These are phyloP conservation scores for Furcifer pardalis DNA, from an alignment of 2,797 vertebrate species.

Conservation along the genomic window DNA sequence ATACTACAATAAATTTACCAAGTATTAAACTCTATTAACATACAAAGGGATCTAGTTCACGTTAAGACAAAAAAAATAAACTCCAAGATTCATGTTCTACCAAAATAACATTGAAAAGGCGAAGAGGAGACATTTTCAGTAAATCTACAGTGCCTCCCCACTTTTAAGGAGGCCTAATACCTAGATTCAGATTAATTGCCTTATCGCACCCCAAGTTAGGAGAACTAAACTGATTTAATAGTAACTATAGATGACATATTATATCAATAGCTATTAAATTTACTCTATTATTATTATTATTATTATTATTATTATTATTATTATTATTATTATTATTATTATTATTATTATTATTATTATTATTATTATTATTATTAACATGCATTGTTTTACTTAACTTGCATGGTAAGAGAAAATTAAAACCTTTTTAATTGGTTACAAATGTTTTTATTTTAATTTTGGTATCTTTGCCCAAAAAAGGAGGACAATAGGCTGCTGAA, in stretches of 20 bases:
- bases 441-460: constrained; percentile 48
- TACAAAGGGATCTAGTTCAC: background rate
- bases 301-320: too few species aligned
- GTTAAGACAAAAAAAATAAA: background rate
- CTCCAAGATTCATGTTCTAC: constrained; percentile 50
- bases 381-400: constrained; percentile 24
- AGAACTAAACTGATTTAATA: constrained; percentile 25
- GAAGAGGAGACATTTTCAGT: constrained; percentile 24
- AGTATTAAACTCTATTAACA: background rate
- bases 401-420: constrained; percentile 23
- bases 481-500: constrained; percentile 56
- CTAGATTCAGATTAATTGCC: background rate
- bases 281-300: background rate
- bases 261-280: constrained; percentile 46
- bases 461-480: constrained; percentile 45
- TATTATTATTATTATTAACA: constrained; percentile 25
- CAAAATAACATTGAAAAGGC: constrained; percentile 50
- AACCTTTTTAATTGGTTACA: background rate
- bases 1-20: background rate
- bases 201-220: background rate
- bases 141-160: background rate
- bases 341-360: too few species aligned
- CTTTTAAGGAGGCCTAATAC: background rate
- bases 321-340: too few species aligned
- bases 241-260: constrained; percentile 26